A percentile compares a stretch with the other conserved stretches of the same genome.
These are phyloP conservation scores for Sisyra nigra DNA, from an alignment of 2,888 invertebrate species.

Conservation along the genomic window DNA sequence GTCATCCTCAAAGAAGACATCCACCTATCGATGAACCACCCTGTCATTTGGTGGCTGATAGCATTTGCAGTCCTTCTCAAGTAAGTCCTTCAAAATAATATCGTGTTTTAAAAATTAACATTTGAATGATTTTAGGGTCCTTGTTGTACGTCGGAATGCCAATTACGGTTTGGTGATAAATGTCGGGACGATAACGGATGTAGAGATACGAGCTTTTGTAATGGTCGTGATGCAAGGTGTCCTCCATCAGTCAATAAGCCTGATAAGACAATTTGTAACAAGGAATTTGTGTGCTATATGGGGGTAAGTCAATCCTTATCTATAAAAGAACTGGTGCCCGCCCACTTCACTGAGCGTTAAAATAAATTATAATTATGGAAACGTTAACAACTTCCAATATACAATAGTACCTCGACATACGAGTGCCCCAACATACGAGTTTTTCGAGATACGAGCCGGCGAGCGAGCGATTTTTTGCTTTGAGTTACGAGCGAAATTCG, in stretches of 20 bases:
- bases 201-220: constrained; percentile 81
- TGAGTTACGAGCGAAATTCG: no score
- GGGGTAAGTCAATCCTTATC: constrained; percentile 55
- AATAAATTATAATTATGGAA: no score
- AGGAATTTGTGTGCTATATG: constrained; percentile 93
- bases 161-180: constrained; percentile 69
- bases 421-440: no score
- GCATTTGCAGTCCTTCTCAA: constrained; percentile 69
- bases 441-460: no score
- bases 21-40: constrained; percentile 64
- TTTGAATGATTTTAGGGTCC: constrained; percentile 78
- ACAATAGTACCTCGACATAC: no score
- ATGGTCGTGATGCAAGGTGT: constrained; percentile 76
- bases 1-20: constrained; percentile 75
- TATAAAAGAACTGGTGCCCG: no score
- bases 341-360: no score
- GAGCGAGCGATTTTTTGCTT: no score
- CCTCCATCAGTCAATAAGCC: constrained; percentile 84
- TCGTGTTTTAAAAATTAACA: no score
- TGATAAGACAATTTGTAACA: constrained; percentile 90
- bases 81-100: no score
- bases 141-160: constrained; percentile 82
- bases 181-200: constrained; percentile 91
- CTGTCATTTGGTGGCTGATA: constrained; percentile 69
- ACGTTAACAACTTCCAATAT: no score